Conservation (phyloP, 2,888 invertebrate genomes). For the Epirrita christyi region DNA sequence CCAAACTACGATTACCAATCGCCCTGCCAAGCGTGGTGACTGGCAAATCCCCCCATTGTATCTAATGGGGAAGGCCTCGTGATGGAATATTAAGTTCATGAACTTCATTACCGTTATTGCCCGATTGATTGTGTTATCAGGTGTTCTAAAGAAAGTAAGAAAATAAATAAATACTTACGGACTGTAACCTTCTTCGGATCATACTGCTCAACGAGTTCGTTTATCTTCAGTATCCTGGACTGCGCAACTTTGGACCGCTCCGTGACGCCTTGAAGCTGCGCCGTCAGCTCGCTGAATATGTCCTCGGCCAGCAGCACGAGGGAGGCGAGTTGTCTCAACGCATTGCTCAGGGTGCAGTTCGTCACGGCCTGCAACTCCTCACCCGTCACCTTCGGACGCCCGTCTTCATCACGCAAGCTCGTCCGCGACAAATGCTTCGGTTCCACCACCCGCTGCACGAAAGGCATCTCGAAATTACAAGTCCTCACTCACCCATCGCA, state of each 20-base stretch:
- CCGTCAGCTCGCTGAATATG: slow-evolving; percentile 92
- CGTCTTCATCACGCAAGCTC: slow-evolving; percentile 85
- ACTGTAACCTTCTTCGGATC: slow-evolving; percentile 97
- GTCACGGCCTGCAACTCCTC: slow-evolving; percentile 94
- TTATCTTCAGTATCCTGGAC: slow-evolving; percentile 88
- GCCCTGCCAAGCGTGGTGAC: too few relatives aligned
- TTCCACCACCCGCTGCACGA: slow-evolving; percentile 93
- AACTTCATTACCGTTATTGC: too few relatives aligned
- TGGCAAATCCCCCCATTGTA: too few relatives aligned
- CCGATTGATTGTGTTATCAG: too few relatives aligned
- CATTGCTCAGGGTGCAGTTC: slow-evolving; percentile 93
- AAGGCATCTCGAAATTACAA: slow-evolving; percentile 89
- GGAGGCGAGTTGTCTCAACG: slow-evolving; percentile 93
- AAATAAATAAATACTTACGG: slow-evolving; percentile 89
- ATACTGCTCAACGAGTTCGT: slow-evolving; percentile 88
- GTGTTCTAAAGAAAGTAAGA: background rate
- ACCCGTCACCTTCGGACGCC: slow-evolving; percentile 86
- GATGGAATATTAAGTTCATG: too few relatives aligned
- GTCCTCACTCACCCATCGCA: slow-evolving; percentile 77
- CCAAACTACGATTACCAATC: too few relatives aligned
- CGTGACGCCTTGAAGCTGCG: slow-evolving; percentile 89
- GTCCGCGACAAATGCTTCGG: slow-evolving; percentile 91
- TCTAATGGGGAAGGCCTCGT: too few relatives aligned
- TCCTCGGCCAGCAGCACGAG: slow-evolving; percentile 93
- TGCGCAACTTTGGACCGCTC: slow-evolving; percentile 90